Percentiles rank a stretch among this genome's conserved stretches.
phyloP scores from a whole-genome alignment of 1,140 invertebrate species.

The Amphibalanus amphitrite region DNA sequence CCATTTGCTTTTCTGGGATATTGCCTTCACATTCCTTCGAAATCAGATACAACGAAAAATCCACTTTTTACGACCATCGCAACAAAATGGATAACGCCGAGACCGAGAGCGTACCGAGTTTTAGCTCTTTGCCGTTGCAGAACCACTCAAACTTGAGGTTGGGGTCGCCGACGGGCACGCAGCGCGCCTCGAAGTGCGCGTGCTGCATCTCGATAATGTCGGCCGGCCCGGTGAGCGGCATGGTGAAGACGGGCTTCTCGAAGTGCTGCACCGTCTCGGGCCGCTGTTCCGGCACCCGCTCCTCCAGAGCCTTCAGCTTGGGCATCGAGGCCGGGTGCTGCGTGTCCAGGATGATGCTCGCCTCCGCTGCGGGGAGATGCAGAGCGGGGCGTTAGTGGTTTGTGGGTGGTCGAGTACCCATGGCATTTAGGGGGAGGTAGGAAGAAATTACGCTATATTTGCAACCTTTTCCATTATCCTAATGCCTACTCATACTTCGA shows the following conservation, averaged over 20 bases:
- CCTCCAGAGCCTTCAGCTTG: constrained; percentile 82
- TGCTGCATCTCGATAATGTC: constrained; percentile 85
- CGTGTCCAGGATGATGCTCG: constrained; percentile 71
- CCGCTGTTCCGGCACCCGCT: constrained; percentile 16
- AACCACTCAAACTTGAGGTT: constrained; percentile 84
- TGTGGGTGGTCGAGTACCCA: too few species aligned
- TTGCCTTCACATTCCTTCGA: too few species aligned
- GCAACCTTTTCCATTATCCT: too few species aligned
- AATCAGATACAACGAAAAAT: too few species aligned
- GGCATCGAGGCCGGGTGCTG: constrained; percentile 90
- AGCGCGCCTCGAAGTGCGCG: constrained; percentile 87
- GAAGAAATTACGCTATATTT: too few species aligned
- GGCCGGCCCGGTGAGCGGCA: constrained; percentile 54
- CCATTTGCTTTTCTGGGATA: too few species aligned
- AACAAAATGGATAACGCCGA: too few species aligned
- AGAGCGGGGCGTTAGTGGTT: too few species aligned
- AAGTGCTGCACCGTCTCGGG: background rate
- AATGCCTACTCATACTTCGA: too few species aligned
- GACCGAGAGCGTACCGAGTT: constrained; percentile 47
- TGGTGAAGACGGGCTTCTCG: constrained; percentile 2
- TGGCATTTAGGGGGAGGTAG: too few species aligned
- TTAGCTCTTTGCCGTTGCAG: constrained; percentile 79
- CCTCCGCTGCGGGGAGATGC: constrained; percentile 50
- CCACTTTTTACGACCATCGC: too few species aligned
- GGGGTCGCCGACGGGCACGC: constrained; percentile 87